A percentile compares a stretch with the other conserved stretches of the same genome.
These are phyloP conservation scores for Amphilophus citrinellus DNA, from an alignment of 2,113 vertebrate genomes.

Conservation along the genomic window DNA sequence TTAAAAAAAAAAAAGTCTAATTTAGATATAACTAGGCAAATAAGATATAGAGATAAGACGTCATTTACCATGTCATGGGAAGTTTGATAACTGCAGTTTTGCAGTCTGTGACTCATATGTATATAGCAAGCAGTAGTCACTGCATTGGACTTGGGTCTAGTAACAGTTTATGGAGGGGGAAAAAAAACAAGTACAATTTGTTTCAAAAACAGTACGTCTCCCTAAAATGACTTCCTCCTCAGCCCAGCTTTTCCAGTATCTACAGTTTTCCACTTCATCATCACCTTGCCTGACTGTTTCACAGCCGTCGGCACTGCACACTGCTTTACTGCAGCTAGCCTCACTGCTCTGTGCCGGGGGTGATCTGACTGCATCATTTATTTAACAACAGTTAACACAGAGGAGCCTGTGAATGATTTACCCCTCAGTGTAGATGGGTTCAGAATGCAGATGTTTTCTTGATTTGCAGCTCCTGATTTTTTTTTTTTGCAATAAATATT, in stretches of 20 bases:
- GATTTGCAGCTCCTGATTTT: background rate
- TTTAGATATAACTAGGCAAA: no score
- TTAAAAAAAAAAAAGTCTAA: no score
- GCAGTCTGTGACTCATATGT: no score
- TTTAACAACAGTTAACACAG: conserved; percentile 62
- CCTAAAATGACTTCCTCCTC: conserved; percentile 1
- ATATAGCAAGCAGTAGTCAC: no score
- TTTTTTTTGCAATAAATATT: background rate
- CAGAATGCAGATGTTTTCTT: conserved; percentile 19
- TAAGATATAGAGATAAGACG: no score
- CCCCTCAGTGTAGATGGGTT: conserved; percentile 4
- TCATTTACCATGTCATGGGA: no score
- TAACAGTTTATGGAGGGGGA: background rate
- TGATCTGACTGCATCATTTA: conserved; percentile 62
- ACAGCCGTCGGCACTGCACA: conserved; percentile 20
- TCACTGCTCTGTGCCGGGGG: conserved; percentile 13
- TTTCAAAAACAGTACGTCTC: background rate
- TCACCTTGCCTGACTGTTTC: conserved; percentile 19
- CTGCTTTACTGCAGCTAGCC: conserved; percentile 46
- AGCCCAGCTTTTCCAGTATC: conserved; percentile 32
- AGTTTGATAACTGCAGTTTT: no score
- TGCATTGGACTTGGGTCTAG: no score
- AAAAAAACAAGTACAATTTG: background rate
- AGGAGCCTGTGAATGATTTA: conserved; percentile 45
- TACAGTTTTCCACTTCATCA: conserved; percentile 40